Evolutionary conservation across 1,140 invertebrate species (phyloP).

Genomic region (Diuraphis noxia): DNA sequence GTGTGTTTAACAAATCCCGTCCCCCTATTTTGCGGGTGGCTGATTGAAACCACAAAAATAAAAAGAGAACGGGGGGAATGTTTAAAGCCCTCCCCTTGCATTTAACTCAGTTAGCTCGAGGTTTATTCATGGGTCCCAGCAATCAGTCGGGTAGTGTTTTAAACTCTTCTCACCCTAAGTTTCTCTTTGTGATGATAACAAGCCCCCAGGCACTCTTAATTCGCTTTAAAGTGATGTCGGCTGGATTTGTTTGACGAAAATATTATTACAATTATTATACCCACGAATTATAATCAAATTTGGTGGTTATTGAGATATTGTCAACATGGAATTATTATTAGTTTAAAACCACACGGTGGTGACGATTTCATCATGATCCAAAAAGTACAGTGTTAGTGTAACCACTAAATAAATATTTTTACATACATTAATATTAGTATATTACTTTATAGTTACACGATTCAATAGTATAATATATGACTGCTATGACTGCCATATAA

Average conservation of each 20-base stretch:
- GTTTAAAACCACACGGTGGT: neutral
- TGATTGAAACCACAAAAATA: slow-evolving; percentile 53
- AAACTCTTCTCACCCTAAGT: slow-evolving; percentile 48
- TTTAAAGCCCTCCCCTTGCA: slow-evolving; percentile 17
- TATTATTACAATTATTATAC: slow-evolving; percentile 44
- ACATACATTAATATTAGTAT: no score
- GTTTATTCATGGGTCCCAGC: slow-evolving; percentile 40
- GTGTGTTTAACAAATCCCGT: slow-evolving; percentile 51
- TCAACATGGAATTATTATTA: slow-evolving; percentile 41
- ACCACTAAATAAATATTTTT: neutral
- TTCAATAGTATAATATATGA: neutral
- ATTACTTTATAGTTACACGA: neutral
- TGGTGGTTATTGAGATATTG: slow-evolving; percentile 43
- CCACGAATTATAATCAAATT: slow-evolving; percentile 30
- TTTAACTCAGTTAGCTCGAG: slow-evolving; percentile 45
- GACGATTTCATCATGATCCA: neutral
- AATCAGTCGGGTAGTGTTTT: slow-evolving; percentile 50
- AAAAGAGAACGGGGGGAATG: slow-evolving; percentile 29
- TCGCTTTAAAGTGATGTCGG: slow-evolving; percentile 44
- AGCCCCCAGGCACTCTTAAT: slow-evolving; percentile 42
- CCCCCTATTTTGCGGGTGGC: slow-evolving; percentile 50
- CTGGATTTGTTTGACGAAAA: slow-evolving; percentile 48
- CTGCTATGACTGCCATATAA: neutral
- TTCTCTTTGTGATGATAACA: slow-evolving; percentile 50
- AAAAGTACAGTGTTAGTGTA: neutral